These are phyloP conservation scores for Ceratina australensis DNA, from an alignment of 1,140 invertebrate species.

Conservation along the genomic window DNA sequence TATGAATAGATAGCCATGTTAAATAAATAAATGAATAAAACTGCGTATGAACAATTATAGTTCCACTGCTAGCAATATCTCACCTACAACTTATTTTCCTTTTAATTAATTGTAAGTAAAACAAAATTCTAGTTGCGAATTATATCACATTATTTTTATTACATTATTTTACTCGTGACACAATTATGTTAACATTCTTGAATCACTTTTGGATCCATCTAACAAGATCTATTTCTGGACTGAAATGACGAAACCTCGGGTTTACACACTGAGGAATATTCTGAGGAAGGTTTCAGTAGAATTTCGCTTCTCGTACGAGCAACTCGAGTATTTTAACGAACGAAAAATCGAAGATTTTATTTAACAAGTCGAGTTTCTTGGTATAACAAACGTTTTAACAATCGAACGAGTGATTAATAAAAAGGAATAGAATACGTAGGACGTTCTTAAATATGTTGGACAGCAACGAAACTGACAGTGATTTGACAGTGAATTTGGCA, in stretches of 20 bases:
- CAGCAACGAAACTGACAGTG: no score
- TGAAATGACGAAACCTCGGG: constrained; percentile 69
- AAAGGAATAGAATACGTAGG: no score
- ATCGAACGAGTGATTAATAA: no score
- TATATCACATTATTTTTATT: constrained; percentile 48
- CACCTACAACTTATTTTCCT: constrained; percentile 13
- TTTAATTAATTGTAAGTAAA: constrained; percentile 60
- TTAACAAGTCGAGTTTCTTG: no score
- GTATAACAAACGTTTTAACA: no score
- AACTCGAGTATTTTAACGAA: no score
- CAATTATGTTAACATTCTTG: no score
- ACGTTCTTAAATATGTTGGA: no score
- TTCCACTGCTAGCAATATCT: constrained; percentile 45
- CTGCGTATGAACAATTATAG: constrained; percentile 53
- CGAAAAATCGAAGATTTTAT: no score
- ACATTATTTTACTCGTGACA: background rate
- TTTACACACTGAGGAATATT: constrained; percentile 42
- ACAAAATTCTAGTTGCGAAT: constrained; percentile 50
- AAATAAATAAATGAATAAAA: background rate
- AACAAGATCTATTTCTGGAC: constrained; percentile 77
- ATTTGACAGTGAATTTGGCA: no score
- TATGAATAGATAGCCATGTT: constrained; percentile 5
- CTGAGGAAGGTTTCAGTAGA: no score
- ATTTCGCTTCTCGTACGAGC: constrained; percentile 6
- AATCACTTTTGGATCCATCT: constrained; percentile 64